These are phyloP conservation scores for Crocuta crocuta DNA, from an alignment of 2,113 vertebrate species.

Conservation along the genomic window DNA sequence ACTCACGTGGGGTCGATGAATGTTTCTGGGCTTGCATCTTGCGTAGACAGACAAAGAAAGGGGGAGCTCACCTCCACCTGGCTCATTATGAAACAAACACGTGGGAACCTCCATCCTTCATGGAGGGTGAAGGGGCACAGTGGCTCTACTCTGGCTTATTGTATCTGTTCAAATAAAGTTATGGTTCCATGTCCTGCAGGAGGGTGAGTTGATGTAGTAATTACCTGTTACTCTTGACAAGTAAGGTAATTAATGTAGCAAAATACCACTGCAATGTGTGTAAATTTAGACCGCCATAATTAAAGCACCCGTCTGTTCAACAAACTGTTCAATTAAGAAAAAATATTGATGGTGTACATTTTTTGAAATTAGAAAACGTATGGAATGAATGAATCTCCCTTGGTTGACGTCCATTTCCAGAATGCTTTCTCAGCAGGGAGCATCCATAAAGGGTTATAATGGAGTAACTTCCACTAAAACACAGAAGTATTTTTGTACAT, in stretches of 20 bases:
- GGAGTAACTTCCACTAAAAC: not conserved
- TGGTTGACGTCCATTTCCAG: constrained; percentile 69
- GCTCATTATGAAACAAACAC: not conserved
- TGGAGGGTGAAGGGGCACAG: constrained; percentile 53
- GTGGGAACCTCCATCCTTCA: not conserved
- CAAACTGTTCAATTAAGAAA: constrained; percentile 84
- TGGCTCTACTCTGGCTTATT: constrained; percentile 66
- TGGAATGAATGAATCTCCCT: constrained; percentile 67
- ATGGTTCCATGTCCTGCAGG: constrained; percentile 74
- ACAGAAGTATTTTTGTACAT: not conserved
- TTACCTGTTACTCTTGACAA: constrained; percentile 89
- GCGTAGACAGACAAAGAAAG: not conserved
- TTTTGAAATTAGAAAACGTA: constrained; percentile 77
- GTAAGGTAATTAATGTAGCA: constrained; percentile 88
- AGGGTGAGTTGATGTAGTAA: constrained; percentile 88
- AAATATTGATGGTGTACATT: constrained; percentile 81
- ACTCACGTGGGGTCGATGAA: fast-evolving
- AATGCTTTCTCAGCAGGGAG: constrained; percentile 20
- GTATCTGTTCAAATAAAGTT: constrained; percentile 81
- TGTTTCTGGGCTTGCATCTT: not conserved
- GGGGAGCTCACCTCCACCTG: not conserved
- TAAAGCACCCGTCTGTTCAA: constrained; percentile 84
- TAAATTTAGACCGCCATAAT: constrained; percentile 85
- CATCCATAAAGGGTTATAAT: not conserved
- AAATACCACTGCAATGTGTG: constrained; percentile 87